These are phyloP conservation scores for Eledone cirrhosa DNA, from an alignment of 2,888 invertebrate species.

Conservation along the genomic window DNA sequence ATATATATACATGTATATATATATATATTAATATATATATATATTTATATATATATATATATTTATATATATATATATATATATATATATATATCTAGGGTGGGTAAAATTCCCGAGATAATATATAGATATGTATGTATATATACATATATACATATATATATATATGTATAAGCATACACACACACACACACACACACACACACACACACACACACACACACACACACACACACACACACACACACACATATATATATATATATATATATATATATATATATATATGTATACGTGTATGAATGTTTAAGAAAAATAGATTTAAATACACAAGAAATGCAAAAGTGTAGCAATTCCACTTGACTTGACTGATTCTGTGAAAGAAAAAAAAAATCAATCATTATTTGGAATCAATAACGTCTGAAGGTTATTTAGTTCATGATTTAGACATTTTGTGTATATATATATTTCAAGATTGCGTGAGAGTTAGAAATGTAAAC, in stretches of 20 bases:
- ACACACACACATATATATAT: background rate
- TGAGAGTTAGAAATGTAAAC: too few species aligned
- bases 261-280: background rate
- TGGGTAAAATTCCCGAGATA: too few species aligned
- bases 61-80: background rate
- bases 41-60: background rate
- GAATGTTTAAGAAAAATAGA: background rate
- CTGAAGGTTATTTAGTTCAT: too few species aligned
- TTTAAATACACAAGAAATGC: background rate
- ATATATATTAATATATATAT: background rate
- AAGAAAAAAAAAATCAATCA: too few species aligned
- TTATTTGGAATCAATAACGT: too few species aligned
- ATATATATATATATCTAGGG: conserved; percentile 6
- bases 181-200: too few species aligned
- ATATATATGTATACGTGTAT: background rate
- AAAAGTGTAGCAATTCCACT: background rate
- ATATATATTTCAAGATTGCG: too few species aligned
- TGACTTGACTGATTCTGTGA: too few species aligned
- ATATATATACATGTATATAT: background rate
- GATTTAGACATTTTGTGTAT: too few species aligned
- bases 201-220: background rate
- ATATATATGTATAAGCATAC: background rate
- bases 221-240: too few species aligned
- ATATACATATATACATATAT: background rate
- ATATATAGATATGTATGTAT: background rate